Evolutionary conservation across 2,888 invertebrate genomes (phyloP), one percentile per base, ranked within the genome.

Genomic region (Temnothorax unifasciatus): DNA sequence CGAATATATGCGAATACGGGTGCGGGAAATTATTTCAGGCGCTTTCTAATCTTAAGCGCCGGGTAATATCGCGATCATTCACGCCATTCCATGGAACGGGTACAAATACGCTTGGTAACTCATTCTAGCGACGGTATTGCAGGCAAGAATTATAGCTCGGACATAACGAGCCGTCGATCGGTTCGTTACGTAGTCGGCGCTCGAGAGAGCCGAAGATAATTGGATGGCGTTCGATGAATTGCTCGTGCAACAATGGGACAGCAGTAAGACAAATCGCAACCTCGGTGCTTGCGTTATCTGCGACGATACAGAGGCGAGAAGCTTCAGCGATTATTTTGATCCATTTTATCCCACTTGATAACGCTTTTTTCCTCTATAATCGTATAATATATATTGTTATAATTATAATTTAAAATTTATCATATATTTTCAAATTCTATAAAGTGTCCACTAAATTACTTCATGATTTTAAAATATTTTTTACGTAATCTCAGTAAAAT

Each of bases 141-240:
- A 59, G 66, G 21, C 61, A 82, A 90, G 90, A 90, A 79, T 90
- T 90, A 90, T 89, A 84, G 85, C 75, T 86, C 54, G 73, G 79
- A 82, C 83, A 76, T 90, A 90, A 90, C 90, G 89, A 90, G 87
- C 84, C 89, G 89, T 85, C 90, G 88, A 90, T 90, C 89, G 91
- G 88, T 89, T 90, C 87, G 90, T 90, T 90, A 90, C 76, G 82
- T 75, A 85, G 74, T 74, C 74, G 79, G 71, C 73, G 59, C 73
- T 52, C 38, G 74, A 69, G 83, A 77, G 84, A 73, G 85, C 75
- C 61, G 83, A 84, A 82, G 88, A 88, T 89, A 91, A 90, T 90
- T 90, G 90, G 90, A 88, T 85, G 85, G 86, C 84, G 75, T 91
- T 89, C 87, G 85, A 41, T 85, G 61, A 87, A 87, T 87, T 86